These are phyloP conservation scores for Trichoplusia ni DNA, from an alignment of 1,140 invertebrate species.

Conservation along the genomic window DNA sequence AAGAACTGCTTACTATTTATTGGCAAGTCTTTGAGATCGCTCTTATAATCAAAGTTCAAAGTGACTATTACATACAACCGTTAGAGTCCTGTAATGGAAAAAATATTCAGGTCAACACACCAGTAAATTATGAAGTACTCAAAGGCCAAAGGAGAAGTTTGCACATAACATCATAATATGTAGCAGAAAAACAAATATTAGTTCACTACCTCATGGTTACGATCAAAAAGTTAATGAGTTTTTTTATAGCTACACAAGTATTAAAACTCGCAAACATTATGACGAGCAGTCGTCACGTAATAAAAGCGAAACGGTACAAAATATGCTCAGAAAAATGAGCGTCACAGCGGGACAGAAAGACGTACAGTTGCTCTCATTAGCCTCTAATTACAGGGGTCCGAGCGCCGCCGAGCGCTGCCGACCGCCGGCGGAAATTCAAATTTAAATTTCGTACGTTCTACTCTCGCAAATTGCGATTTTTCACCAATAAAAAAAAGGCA, in stretches of 20 bases:
- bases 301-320: conserved; percentile 56
- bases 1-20: conserved; percentile 27
- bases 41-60: conserved; percentile 25
- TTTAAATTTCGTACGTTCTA: conserved; percentile 71
- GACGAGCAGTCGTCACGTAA: conserved; percentile 57
- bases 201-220: conserved; percentile 30
- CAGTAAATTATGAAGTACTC: conserved; percentile 25
- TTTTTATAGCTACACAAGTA: conserved; percentile 40
- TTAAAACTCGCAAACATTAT: conserved; percentile 45
- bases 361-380: conserved; percentile 64
- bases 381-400: conserved; percentile 66
- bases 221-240: conserved; percentile 58
- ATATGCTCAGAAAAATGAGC: conserved; percentile 53
- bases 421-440: conserved; percentile 66
- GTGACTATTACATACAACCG: conserved; percentile 20
- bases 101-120: conserved; percentile 29
- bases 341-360: conserved; percentile 43
- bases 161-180: conserved; percentile 23
- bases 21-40: conserved; percentile 18
- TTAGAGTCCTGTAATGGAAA: conserved; percentile 12
- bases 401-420: conserved; percentile 16
- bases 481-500: conserved; percentile 66
- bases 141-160: conserved; percentile 26
- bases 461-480: conserved; percentile 70
- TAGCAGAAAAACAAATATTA: conserved; percentile 36